Evolutionary conservation across 2,113 vertebrate species (phyloP), one percentile per base, ranked within the genome.

Genomic region (Ophiodon elongatus): DNA sequence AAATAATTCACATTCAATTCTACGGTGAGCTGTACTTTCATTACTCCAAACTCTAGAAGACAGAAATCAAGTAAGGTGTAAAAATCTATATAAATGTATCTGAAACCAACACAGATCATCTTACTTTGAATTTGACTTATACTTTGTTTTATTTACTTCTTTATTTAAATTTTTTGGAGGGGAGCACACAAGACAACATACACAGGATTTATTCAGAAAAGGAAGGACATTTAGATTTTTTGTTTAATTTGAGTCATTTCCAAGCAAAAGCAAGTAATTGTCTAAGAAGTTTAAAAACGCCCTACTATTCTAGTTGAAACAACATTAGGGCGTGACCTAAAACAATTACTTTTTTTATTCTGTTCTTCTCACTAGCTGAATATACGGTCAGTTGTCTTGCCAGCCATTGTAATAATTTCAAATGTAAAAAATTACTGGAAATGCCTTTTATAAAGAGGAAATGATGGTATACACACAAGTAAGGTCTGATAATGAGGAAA

Each of bases 251-350:
- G n/a, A n/a, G n/a, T n/a, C n/a, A n/a, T n/a, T n/a, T n/a, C n/a
- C n/a, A n/a, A n/a, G n/a, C n/a, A n/a, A n/a, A n/a, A n/a, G 6
- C 6, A 80, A 0, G 74, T 43, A 15, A 0, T 57, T 47, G 0
- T 27, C 11, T 11, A 31, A 41, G 64, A 73, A 37, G 27, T 8
- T 52, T 4, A 35, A 37, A 66, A 75, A 65, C 8, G 17, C 37
- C 8, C 27, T 27, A 37, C 71, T 74, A 41, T 74, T 77, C 27
- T 67, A 11, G 19, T 62, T 4, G 37, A 27, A 8, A 31, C 39
- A 77, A 67, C 19, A 47, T 5, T 5, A 47, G 50, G 7, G 21
- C 8, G 2, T n/a, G 10, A 60, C 37, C 10, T 43, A 43, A 31
- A 65, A 79, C 52, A 68, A 29, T 35, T 1, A 62, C 35, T 23